These are phyloP conservation scores for Hoplostethus atlanticus DNA, from an alignment of 2,797 vertebrate genomes.

Conservation along the genomic window DNA sequence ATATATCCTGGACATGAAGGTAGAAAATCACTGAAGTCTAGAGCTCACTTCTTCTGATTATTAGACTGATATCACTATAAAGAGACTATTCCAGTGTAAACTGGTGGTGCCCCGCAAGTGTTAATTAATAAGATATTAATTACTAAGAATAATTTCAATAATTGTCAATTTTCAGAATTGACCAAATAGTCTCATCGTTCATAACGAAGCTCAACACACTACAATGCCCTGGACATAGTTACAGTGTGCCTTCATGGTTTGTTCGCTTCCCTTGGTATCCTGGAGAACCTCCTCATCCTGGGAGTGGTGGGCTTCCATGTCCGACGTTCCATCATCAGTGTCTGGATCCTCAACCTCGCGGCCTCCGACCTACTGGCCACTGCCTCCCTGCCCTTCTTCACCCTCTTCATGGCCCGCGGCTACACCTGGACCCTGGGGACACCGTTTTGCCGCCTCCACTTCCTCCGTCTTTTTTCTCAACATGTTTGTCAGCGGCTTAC, in stretches of 20 bases:
- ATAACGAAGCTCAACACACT: no score
- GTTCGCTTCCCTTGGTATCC: conserved; percentile 70
- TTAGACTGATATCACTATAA: no score
- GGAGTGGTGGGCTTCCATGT: conserved; percentile 72
- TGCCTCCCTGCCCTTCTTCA: conserved; percentile 72
- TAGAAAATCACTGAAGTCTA: no score
- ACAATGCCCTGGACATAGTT: no score
- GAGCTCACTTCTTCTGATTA: no score
- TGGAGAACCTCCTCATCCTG: conserved; percentile 79
- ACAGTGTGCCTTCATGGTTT: conserved; percentile 72
- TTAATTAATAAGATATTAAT: no score
- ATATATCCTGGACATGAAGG: no score
- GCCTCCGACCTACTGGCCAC: conserved; percentile 78
- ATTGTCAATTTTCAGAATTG: no score
- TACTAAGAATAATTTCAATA: no score
- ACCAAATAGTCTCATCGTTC: no score
- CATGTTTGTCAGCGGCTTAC: conserved; percentile 79
- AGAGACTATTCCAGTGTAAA: no score
- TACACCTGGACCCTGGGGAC: conserved; percentile 70
- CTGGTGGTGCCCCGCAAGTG: no score
- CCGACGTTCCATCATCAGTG: conserved; percentile 68
- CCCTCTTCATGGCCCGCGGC: conserved; percentile 71
- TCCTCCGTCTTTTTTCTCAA: conserved; percentile 79
- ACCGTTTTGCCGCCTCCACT: conserved; percentile 72
- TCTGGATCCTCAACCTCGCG: conserved; percentile 81